Percentiles rank a stretch among this genome's conserved stretches.
phyloP scores from a whole-genome alignment of 2,797 vertebrate genomes.

The Lepidocolaptes lacrymiger region DNA sequence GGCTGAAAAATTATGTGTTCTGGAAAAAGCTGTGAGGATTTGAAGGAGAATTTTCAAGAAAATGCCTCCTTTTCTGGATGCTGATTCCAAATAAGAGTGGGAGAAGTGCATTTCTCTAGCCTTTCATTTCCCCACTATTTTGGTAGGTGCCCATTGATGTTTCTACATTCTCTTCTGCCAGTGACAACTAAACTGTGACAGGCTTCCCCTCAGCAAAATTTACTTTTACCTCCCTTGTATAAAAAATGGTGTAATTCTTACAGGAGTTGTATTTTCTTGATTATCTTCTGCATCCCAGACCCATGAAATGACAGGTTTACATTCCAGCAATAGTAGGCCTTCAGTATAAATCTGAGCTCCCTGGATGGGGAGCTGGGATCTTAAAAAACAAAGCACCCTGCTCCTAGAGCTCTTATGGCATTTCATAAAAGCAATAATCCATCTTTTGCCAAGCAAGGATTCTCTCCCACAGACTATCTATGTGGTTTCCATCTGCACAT shows the following conservation, averaged over 20 bases:
- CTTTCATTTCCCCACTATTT: not conserved
- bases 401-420: not conserved
- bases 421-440: constrained; percentile 22
- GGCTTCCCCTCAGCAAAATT: not conserved
- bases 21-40: not conserved
- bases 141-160: not conserved
- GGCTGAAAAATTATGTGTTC: not conserved
- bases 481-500: constrained; percentile 36
- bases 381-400: not conserved
- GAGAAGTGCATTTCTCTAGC: not conserved
- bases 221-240: not conserved
- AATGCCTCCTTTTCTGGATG: not conserved
- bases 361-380: not conserved
- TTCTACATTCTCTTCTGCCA: not conserved
- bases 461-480: constrained; percentile 39
- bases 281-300: not conserved
- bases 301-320: not conserved
- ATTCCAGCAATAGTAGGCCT: not conserved
- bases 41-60: not conserved
- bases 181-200: not conserved
- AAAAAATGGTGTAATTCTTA: not conserved
- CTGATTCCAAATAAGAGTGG: not conserved
- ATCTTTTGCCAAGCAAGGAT: constrained; percentile 1
- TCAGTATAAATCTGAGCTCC: not conserved
- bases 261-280: not conserved